A percentile compares a stretch with the other conserved stretches of the same genome.
phyloP scores from a whole-genome alignment of 2,797 vertebrate genomes.

The Megaceryle alcyon region DNA sequence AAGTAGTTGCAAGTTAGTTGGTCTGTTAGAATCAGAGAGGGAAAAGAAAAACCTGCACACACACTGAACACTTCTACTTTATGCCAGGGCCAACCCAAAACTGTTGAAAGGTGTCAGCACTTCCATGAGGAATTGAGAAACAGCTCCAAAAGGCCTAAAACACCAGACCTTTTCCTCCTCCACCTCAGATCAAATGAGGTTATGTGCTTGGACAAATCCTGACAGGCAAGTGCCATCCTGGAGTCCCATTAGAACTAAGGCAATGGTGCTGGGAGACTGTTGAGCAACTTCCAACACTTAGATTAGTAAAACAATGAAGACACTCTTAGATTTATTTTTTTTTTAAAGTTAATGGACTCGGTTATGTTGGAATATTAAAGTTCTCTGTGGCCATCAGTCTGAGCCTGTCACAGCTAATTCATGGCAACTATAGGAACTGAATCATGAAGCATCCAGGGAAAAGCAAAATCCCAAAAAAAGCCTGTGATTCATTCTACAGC shows the following conservation, averaged over 20 bases:
- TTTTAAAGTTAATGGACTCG: background rate
- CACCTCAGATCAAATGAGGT: background rate
- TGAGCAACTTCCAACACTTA: background rate
- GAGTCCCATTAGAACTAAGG: background rate
- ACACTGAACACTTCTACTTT: background rate
- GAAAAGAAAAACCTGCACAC: background rate
- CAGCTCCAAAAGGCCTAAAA: background rate
- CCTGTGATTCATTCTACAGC: constrained; percentile 65
- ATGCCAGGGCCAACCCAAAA: background rate
- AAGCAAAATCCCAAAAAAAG: constrained; percentile 57
- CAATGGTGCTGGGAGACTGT: background rate
- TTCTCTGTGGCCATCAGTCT: background rate
- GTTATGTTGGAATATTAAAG: background rate
- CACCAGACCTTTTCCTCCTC: background rate
- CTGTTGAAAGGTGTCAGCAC: background rate
- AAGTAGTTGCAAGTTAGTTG: background rate
- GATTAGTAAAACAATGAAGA: background rate
- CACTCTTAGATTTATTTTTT: background rate
- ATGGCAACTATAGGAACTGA: constrained; percentile 9
- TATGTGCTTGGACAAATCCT: accelerated
- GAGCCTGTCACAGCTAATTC: background rate
- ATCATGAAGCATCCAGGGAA: constrained; percentile 30
- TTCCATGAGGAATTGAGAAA: background rate
- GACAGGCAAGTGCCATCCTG: background rate
- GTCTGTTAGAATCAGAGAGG: background rate